These are phyloP conservation scores for Heliconius hermathena DNA, from an alignment of 1,140 invertebrate species.

Conservation along the genomic window DNA sequence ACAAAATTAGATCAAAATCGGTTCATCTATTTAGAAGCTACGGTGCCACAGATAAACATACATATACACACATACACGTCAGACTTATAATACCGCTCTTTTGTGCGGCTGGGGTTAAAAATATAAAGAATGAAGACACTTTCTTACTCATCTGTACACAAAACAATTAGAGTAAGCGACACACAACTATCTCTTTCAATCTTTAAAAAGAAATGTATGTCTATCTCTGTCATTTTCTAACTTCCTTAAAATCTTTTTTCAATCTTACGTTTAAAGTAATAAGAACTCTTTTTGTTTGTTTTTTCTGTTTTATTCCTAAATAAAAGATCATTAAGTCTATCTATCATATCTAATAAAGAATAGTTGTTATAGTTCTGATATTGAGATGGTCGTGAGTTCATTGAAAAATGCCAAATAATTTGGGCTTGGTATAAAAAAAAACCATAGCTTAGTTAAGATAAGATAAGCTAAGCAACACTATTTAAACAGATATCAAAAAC, in stretches of 20 bases:
- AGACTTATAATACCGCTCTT: no score
- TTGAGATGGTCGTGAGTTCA: background rate
- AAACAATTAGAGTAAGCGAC: conserved; percentile 30
- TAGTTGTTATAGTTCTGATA: background rate
- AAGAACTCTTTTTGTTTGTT: background rate
- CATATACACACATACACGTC: no score
- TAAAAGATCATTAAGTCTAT: conserved; percentile 27
- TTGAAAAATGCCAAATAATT: background rate
- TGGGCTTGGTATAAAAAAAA: no score
- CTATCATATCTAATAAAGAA: conserved; percentile 16
- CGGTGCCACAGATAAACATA: no score
- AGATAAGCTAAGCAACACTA: no score
- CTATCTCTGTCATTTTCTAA: conserved; percentile 18
- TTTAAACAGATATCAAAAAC: no score
- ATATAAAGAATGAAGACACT: conserved; percentile 11
- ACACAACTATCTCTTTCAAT: conserved; percentile 22
- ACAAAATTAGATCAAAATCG: no score
- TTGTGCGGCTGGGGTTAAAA: background rate
- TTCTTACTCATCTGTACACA: conserved; percentile 20
- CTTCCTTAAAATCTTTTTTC: background rate
- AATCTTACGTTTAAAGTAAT: background rate
- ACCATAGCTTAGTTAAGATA: no score
- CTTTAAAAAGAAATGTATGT: conserved; percentile 3
- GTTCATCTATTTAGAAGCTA: no score
- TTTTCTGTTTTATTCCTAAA: conserved; percentile 7